Evolutionary conservation across 53 echinoderm and acorn worm genomes (phyloP).

Genomic region (Echinarachnius parma): DNA sequence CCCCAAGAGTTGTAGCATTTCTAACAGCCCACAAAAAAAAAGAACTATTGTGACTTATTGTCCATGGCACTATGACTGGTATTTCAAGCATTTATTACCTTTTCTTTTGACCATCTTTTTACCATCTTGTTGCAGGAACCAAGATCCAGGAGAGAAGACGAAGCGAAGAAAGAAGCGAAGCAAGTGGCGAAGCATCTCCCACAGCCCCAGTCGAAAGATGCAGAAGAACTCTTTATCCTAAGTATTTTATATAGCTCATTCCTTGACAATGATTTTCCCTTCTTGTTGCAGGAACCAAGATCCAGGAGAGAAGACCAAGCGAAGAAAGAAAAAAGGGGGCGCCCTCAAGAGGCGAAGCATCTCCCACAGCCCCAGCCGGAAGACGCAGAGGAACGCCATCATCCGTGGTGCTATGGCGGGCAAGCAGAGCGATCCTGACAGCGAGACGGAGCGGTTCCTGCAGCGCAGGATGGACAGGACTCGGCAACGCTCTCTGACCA

Average conservation of each 20-base stretch:
- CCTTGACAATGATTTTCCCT: too few relatives aligned
- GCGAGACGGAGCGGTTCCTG: constrained; percentile 56
- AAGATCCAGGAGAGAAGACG: constrained; percentile 8
- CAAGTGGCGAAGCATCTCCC: too few relatives aligned
- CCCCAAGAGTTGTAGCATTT: constrained; percentile 65
- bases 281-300: constrained; percentile 1
- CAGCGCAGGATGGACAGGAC: constrained; percentile 21
- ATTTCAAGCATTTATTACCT: too few relatives aligned
- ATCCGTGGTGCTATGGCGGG: constrained; percentile 26
- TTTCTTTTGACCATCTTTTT: too few relatives aligned
- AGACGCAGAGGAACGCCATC: constrained; percentile 38
- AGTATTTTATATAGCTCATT: too few relatives aligned
- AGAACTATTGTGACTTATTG: constrained; percentile 16
- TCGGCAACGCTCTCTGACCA: constrained; percentile 35
- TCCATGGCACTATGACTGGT: constrained; percentile 20
- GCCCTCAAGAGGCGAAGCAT: constrained; percentile 63
- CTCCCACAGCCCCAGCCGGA: constrained; percentile 84
- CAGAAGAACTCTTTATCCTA: too few relatives aligned
- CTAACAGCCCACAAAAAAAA: constrained; percentile 86
- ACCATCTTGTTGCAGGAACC: background rate
- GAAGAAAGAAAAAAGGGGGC: constrained; percentile 21
- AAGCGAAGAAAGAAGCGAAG: constrained; percentile 18
- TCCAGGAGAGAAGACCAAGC: constrained; percentile 8
- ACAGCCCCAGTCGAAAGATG: too few relatives aligned
- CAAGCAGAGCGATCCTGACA: constrained; percentile 65